Base-by-base conservation (phyloP, 2,113 vertebrate species). In the Anhinga anhinga region DNA sequence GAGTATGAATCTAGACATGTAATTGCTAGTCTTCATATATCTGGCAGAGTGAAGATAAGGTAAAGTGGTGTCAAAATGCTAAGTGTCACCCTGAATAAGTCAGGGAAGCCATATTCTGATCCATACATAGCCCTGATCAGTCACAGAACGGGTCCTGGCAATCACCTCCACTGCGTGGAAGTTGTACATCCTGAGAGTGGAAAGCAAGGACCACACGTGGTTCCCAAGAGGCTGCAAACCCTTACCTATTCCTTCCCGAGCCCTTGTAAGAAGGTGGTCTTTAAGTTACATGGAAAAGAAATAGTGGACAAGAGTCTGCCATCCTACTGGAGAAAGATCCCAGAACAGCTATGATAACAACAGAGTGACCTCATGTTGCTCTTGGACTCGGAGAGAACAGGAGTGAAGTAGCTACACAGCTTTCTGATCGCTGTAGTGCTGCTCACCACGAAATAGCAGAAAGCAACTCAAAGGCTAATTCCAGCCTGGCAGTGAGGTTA, bases 401-500 rank as follows among this genome's bases (percentile, higher is more conserved):
- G 9, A 88, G 6, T 13, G 22, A 79, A 88, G 50, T 21, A 84
- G 32, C 47, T 63, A 40, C 9, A 8, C 44, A 1, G 1, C 45
- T 80, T 73, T 42, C 88, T 45, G 23, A 80, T 66, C 3, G 0
- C 32, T 42, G 8, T 23, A 88, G 42, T 32, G 50, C 45, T 94
- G 81, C 69, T 95, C 84, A 70, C 52, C 52, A 81, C 30, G 5
- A 86, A 95, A 93, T 32, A 93, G 82, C 79, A 93, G 55, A 93
- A 93, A 94, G 59, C 36, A 71, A 83, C 79, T 83, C 90, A 81
- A 82, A 94, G 79, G 82, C 96, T 96, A 92, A 96, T 91, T 96
- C 55, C 88, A 94, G 89, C 72, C 91, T 88, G 72, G 88, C 67
- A 96, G 63, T 74, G 63, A 97, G 96, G 96, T 96, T 96, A 97